phyloP scores from a whole-genome alignment of 64 coral and sea anemone species.

The Exaiptasia diaphana region DNA sequence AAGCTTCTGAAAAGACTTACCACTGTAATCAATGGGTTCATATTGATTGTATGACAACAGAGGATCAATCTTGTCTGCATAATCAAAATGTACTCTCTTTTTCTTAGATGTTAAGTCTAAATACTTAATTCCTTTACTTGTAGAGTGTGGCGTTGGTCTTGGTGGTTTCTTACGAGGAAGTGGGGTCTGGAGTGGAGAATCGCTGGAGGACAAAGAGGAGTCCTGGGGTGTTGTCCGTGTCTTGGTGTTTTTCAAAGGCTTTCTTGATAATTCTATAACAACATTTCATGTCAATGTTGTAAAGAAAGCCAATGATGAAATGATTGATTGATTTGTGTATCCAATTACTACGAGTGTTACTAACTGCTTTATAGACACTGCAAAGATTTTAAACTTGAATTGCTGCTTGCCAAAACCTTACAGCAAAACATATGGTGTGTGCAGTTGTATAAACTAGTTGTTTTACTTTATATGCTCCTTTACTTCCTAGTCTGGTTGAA shows the following conservation, averaged over 20 bases:
- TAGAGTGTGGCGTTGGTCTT: conserved; percentile 43
- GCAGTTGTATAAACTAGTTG: background rate
- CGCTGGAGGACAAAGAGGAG: conserved; percentile 37
- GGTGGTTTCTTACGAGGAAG: conserved; percentile 81
- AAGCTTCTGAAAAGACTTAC: no score
- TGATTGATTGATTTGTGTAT: background rate
- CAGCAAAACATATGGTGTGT: background rate
- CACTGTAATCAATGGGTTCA: no score
- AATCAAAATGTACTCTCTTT: conserved; percentile 58
- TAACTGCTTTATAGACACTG: background rate
- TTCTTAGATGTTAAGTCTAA: background rate
- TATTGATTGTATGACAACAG: no score
- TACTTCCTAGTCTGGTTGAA: background rate
- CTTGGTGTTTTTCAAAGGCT: conserved; percentile 64
- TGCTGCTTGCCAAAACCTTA: background rate
- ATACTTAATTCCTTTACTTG: background rate
- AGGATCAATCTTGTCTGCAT: background rate
- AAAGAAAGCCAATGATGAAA: background rate
- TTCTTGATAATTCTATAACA: background rate
- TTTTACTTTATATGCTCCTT: background rate
- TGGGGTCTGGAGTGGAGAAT: conserved; percentile 84
- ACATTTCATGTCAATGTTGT: conserved; percentile 22
- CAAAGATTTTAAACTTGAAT: background rate
- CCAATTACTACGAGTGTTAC: background rate
- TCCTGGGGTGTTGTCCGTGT: conserved; percentile 92